Evolutionary conservation across 64 coral and sea anemone genomes (phyloP).

Genomic region (Actinia equina): DNA sequence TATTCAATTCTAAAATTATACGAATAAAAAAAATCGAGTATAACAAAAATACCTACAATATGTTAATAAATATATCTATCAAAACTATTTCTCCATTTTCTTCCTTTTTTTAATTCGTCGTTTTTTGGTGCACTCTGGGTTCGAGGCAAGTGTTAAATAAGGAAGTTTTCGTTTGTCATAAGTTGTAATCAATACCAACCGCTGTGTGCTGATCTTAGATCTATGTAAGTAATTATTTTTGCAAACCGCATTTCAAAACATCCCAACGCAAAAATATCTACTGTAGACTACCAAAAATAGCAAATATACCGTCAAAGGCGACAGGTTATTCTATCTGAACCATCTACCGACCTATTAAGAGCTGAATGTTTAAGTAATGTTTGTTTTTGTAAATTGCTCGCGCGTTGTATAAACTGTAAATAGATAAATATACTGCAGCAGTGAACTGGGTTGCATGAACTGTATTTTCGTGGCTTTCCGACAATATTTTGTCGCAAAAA

Average conservation of each 20-base stretch:
- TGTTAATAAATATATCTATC: no score
- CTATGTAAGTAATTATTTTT: slow-evolving; percentile 13
- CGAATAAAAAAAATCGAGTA: no score
- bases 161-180: neutral
- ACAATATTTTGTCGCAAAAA: neutral
- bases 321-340: neutral
- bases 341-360: neutral
- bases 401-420: neutral
- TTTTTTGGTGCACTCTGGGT: neutral
- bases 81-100: neutral
- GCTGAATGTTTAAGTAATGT: no score
- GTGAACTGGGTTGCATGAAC: neutral
- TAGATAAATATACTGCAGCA: neutral
- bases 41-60: no score
- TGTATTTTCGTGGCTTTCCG: neutral
- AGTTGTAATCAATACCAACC: neutral
- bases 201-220: neutral
- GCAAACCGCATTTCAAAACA: neutral
- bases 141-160: neutral
- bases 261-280: neutral
- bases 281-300: neutral
- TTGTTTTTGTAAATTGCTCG: slow-evolving; percentile 4
- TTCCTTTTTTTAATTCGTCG: no score
- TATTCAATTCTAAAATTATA: no score
- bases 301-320: neutral